Conservation (phyloP, 2,797 vertebrate species). For the Dipus sagitta region DNA sequence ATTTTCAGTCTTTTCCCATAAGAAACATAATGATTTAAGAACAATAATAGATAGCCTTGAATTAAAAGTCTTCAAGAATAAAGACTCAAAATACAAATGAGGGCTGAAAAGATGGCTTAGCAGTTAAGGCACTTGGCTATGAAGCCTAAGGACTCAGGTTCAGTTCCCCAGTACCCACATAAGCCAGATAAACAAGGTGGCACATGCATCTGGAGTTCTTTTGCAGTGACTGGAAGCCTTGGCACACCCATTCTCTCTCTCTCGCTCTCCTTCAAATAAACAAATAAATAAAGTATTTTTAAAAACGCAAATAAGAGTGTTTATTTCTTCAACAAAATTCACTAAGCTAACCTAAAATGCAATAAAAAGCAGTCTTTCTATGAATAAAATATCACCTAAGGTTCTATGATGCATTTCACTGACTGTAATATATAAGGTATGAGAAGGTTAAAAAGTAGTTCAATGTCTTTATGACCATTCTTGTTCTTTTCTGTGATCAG, state of each 20-base stretch:
- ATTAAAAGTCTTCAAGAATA: not conserved
- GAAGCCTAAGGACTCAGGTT: too few species aligned
- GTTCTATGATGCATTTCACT: not conserved
- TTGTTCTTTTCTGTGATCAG: not conserved
- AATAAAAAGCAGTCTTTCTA: not conserved
- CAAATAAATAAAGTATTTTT: too few species aligned
- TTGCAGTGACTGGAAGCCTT: too few species aligned
- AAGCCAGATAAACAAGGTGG: too few species aligned
- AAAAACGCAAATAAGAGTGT: not conserved
- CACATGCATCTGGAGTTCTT: too few species aligned
- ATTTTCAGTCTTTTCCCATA: not conserved
- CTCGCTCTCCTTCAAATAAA: too few species aligned
- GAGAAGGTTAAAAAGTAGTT: not conserved
- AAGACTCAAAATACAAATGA: not conserved
- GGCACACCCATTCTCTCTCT: too few species aligned
- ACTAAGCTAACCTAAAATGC: not conserved
- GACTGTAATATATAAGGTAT: not conserved
- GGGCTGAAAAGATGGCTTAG: not conserved
- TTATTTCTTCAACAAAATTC: not conserved
- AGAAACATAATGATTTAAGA: not conserved
- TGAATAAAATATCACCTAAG: not conserved
- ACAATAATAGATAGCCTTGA: not conserved
- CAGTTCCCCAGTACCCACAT: too few species aligned
- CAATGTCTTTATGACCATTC: rapidly evolving
- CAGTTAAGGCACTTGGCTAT: too few species aligned